Base-by-base conservation (phyloP, 2,888 invertebrate species). In the Dexiosoma caninum region DNA sequence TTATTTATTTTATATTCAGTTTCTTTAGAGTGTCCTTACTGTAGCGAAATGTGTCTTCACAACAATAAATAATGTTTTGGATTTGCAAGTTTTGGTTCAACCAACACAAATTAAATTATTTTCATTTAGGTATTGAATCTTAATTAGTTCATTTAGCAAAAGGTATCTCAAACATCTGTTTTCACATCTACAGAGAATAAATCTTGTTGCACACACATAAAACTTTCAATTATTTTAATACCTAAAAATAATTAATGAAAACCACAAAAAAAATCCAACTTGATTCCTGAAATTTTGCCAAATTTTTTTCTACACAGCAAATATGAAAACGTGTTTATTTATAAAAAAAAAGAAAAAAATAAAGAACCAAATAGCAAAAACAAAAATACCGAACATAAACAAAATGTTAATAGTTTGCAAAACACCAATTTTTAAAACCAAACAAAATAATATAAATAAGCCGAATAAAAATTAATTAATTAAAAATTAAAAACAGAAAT, bases 221-320 rank as follows among this genome's bases (percentile, higher is more conserved):
- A 23, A 9, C 21, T 57, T 57, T 8, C 23, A 57, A 69, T 35
- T 16, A 55, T 69, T 35, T 46, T 37, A 49, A 51, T 21, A 62
- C 27, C n/a, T 21, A 21, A 21, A 71, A 12, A n/a, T 14, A 32
- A 57, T 46, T 66, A 57, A 77, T 35, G 32, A 53, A 74, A 60
- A 66, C 70, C 64, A 80, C 67, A 81, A 35, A 77, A 72, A n/a
- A 66, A 51, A 69, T 72, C 71, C 72, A 81, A 81, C 81, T 69
- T 77, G 83, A 83, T 83, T 84, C 81, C 84, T 84, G 83, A 81
- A 84, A 79, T 83, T 79, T 82, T 83, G 84, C 84, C 84, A 84
- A 84, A 84, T 83, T 84, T 82, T 83, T 83, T 82, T 79, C 49
- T 71, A 80, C 77, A 82, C 81, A 78, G 76, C 76, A 37, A 55